phyloP scores from a whole-genome alignment of 2,888 invertebrate species.

The Steinernema hermaphroditum region DNA sequence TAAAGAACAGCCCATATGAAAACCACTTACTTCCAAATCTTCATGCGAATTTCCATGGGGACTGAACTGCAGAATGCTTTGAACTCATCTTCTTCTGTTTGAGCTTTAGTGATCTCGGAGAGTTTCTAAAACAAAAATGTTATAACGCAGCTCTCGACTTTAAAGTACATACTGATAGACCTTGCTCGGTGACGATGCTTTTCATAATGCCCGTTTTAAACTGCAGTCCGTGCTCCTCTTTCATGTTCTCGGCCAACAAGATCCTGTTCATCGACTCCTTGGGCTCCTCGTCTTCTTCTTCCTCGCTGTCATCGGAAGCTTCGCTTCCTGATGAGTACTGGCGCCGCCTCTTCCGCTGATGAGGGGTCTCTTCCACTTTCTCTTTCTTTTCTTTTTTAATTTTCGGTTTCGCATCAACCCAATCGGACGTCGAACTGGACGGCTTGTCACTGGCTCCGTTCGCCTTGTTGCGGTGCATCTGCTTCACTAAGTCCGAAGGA shows the following conservation, averaged over 20 bases:
- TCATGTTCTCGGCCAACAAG: slow-evolving; percentile 60
- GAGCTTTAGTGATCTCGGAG: slow-evolving; percentile 1
- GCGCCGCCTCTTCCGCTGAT: background rate
- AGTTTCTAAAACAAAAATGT: background rate
- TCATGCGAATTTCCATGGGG: background rate
- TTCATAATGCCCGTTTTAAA: slow-evolving; percentile 46
- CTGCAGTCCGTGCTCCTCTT: slow-evolving; percentile 64
- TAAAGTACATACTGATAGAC: background rate
- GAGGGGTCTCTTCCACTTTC: slow-evolving; percentile 15
- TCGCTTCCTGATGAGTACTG: slow-evolving; percentile 33
- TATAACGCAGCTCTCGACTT: background rate
- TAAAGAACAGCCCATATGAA: no score
- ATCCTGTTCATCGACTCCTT: slow-evolving; percentile 45
- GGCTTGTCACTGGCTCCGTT: no score
- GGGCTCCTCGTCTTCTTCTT: slow-evolving; percentile 48
- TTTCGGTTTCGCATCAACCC: slow-evolving; percentile 31
- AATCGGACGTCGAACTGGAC: no score
- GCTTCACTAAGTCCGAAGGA: slow-evolving; percentile 62
- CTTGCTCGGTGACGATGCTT: slow-evolving; percentile 45
- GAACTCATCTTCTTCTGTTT: background rate
- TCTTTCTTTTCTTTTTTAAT: slow-evolving; percentile 32
- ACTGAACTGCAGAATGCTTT: background rate
- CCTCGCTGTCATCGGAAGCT: slow-evolving; percentile 34
- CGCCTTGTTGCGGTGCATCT: slow-evolving; percentile 44
- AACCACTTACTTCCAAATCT: background rate